Base-by-base conservation (phyloP, 2,888 invertebrate species). In the Saturnia pavonia region DNA sequence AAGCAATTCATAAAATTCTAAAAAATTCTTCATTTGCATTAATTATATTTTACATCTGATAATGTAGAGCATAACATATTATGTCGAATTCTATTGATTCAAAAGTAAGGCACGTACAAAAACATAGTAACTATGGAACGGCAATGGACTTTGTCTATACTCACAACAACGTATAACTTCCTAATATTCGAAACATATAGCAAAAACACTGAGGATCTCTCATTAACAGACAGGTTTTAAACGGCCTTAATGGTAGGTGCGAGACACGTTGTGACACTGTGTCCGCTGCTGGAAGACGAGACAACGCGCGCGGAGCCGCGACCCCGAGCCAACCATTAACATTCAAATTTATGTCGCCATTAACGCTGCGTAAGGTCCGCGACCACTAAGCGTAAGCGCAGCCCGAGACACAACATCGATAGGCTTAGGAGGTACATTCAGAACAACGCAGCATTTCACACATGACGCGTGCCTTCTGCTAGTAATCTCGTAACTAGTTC, bases 331-430 rank as follows among this genome's bases (percentile, higher is more conserved):
- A 69, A 74, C 71, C 79, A 82, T 84, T 85, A 78, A 74, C 73
- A 83, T 84, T 83, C 76, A 79, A 84, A 84, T 84, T 78, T 78
- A 84, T 83, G 83, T 81, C 78, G 75, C 78, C 78, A 81, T 80
- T 78, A 79, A 77, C 78, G 77, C 73, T 77, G 74, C 79, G 80
- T 83, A 79, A 83, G 80, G 70, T 67, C 72, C 66, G 48, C 68
- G 70, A 22, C 66, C 67, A 60, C 45, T 69, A n/a, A 34, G 34
- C 48, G n/a, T 14, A 42, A 43, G 45, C n/a, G 34, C 48, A n/a
- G 45, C 42, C 34, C 42, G 27, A 65, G 14, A 19, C 34, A 65
- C 25, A 42, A 25, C 25, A 63, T 34, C 6, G 6, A 51, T 12
- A 27, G 3, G 27, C 22, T 27, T 27, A 60, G 27, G 12, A 60